A percentile compares a stretch with the other conserved stretches of the same genome.
Conservation (phyloP, 30 jellyfish, hydroid and myxozoan genomes). For the Phacellophora camtschatica region DNA sequence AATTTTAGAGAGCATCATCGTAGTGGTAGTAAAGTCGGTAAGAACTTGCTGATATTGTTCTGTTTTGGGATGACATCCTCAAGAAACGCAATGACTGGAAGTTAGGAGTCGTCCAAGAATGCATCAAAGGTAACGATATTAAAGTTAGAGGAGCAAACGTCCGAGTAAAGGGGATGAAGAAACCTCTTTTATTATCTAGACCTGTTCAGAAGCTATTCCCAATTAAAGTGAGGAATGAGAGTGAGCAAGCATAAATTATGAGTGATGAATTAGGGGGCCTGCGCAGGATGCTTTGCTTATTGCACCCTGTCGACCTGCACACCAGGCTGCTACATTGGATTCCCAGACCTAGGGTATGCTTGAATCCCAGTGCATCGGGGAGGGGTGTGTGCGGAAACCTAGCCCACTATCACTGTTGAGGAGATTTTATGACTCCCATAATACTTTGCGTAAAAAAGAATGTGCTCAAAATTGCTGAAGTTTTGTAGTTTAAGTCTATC, state of each 20-base stretch:
- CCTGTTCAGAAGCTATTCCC: conserved; percentile 22
- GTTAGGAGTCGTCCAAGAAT: background rate
- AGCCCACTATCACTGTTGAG: too few relatives aligned
- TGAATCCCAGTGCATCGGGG: too few relatives aligned
- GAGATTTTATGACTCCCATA: too few relatives aligned
- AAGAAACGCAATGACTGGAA: conserved; percentile 46
- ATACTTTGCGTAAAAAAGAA: background rate
- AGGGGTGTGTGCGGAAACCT: too few relatives aligned
- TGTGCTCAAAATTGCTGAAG: too few relatives aligned
- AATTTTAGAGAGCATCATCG: conserved; percentile 31
- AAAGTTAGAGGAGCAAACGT: conserved; percentile 31
- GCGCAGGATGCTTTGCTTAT: too few relatives aligned
- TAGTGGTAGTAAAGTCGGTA: background rate
- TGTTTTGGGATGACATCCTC: conserved; percentile 16
- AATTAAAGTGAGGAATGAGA: background rate
- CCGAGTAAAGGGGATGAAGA: background rate
- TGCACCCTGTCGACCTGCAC: too few relatives aligned
- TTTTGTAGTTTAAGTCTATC: too few relatives aligned
- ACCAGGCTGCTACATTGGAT: too few relatives aligned
- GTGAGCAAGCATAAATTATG: too few relatives aligned
- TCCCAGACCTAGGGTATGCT: too few relatives aligned
- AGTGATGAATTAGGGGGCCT: too few relatives aligned
- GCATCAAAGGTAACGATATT: conserved; percentile 6
- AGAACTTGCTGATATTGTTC: conserved; percentile 1
- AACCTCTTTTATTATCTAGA: background rate